Base-by-base conservation (phyloP, 2,888 invertebrate genomes). In the Drosophila histrio region DNA sequence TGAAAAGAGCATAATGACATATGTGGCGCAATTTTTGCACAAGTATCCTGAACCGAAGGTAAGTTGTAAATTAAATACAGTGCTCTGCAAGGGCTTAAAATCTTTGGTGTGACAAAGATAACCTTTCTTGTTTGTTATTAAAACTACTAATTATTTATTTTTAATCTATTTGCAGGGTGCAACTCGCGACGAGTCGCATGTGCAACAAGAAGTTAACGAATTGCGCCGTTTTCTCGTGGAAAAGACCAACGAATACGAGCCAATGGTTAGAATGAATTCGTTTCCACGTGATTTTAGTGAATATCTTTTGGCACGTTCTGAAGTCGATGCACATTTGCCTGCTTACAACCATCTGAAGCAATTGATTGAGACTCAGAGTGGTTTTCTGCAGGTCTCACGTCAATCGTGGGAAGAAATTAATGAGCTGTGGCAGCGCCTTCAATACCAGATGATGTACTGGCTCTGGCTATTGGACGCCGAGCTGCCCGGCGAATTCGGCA, bases 1-100 rank as follows among this genome's bases (percentile, higher is more conserved):
- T 92, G 99, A 99, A 91, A 96, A 97, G 92, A 98, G 98, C 70
- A 97, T 99, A 86, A 99, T 99, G 98, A 99, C 99, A 26, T 99
- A 99, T 91, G 98, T 99, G 70, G 98, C 99, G 36, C 98, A 99
- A 93, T 99, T 99, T 92, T 93, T 99, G 90, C 98, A 98, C 92
- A 97, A 98, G 93, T 97, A 97, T 92, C 97, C 97, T 44, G 97
- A 97, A 93, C 96, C 97, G 50, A 96, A 95, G 92, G 94, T 94
- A 72, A 89, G 83, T 1, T 28, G 2, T 0, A 11, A 34, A 13
- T 26, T n/a, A n/a, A n/a, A n/a, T n/a, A n/a, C n/a, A n/a, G n/a
- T n/a, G n/a, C n/a, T n/a, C n/a, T n/a, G n/a, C n/a, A n/a, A n/a
- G n/a, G n/a, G n/a, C n/a, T n/a, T n/a, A n/a, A n/a, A n/a, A n/a